Evolutionary conservation across 2,113 vertebrate genomes (phyloP).

Genomic region (Odocoileus hemionus): DNA sequence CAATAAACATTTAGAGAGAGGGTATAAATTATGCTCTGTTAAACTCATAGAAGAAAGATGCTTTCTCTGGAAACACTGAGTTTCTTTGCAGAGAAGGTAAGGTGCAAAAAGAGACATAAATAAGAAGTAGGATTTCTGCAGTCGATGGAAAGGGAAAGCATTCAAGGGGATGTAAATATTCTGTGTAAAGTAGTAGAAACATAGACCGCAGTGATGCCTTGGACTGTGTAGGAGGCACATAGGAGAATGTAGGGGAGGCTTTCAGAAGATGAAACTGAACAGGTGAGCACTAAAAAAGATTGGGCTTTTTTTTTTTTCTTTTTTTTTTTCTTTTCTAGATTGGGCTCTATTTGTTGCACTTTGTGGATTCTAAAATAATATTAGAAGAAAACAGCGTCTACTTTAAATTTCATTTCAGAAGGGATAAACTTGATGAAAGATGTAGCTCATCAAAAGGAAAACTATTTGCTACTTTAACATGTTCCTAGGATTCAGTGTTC

Average conservation of each 20-base stretch:
- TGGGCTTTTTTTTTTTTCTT: too few relatives aligned
- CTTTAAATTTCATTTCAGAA: neutral
- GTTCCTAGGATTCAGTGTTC: neutral
- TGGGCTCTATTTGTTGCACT: neutral
- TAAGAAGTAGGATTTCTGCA: neutral
- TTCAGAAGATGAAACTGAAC: neutral
- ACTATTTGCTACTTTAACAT: neutral
- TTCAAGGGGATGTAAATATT: neutral
- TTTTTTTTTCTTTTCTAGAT: too few relatives aligned
- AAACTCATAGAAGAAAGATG: neutral
- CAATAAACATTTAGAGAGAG: neutral
- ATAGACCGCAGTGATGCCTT: neutral
- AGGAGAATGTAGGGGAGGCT: neutral
- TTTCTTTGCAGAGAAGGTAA: neutral
- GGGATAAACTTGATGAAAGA: neutral
- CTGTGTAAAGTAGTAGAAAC: neutral
- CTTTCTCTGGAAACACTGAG: neutral
- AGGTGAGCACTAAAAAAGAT: neutral
- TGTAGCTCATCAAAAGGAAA: neutral
- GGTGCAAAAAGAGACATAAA: neutral
- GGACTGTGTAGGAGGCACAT: neutral
- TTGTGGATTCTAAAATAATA: neutral
- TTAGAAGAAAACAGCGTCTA: neutral
- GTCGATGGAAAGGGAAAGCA: neutral
- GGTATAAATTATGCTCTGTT: neutral